Conservation (phyloP, 2,888 invertebrate genomes). For the Autographa gamma region DNA sequence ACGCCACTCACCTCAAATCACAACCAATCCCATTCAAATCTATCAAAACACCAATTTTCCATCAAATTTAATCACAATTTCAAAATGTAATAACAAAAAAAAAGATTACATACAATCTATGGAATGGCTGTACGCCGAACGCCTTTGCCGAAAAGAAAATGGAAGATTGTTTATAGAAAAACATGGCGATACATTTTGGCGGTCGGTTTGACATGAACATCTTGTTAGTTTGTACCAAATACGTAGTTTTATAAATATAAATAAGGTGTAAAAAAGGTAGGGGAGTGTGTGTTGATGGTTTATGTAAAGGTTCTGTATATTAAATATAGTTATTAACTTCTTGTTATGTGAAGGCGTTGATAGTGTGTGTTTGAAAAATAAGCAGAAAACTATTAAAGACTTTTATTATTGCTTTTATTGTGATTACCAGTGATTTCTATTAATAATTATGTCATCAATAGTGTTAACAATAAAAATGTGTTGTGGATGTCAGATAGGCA, state of each 20-base stretch:
- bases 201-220: constrained; percentile 81
- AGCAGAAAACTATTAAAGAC: no score
- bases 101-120: constrained; percentile 56
- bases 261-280: constrained; percentile 71
- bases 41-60: constrained; percentile 57
- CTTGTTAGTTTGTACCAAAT: constrained; percentile 86
- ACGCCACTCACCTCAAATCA: constrained; percentile 35
- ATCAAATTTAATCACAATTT: constrained; percentile 60
- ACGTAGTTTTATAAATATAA: constrained; percentile 85
- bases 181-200: constrained; percentile 70
- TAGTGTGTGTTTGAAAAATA: no score
- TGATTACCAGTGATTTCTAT: no score
- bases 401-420: no score
- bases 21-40: constrained; percentile 46
- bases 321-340: neutral
- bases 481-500: no score
- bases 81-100: constrained; percentile 51
- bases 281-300: constrained; percentile 22
- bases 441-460: no score
- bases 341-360: no score
- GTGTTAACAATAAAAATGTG: no score
- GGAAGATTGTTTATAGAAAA: constrained; percentile 71
- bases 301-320: constrained; percentile 44
- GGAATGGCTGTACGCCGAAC: constrained; percentile 55
- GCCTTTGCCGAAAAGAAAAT: constrained; percentile 68